Evolutionary conservation across 2,888 invertebrate species (phyloP), one percentile per base, ranked within the genome.

Genomic region (Acronicta psi): DNA sequence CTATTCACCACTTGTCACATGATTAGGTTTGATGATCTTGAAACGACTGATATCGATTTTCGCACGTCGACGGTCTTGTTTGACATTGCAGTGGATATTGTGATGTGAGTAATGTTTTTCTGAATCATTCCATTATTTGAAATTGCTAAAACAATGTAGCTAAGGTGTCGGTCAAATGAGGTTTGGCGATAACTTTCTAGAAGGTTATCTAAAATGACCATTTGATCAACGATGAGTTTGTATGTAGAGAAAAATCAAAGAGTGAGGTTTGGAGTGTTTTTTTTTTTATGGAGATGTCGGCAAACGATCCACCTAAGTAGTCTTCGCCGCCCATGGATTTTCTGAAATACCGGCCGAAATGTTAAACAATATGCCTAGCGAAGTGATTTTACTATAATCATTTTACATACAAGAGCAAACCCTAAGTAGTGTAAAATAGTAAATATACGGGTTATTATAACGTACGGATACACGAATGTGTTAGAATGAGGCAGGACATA

Each of bases 1-100:
- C 7, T 13, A 29, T 44, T 44, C 17, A 44, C n/a, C 17, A 18
- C 43, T 5, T 31, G 46, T 50, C 55, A 52, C 31, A 29, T 44
- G 58, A 66, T 56, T 47, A 70, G 51, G 31, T 44, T n/a, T 49
- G 53, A 59, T 46, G 56, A 47, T 65, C 43, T 66, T 66, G 46
- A 65, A 46, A 42, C 41, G 17, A 43, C 46, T 43, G 53, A 51
- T 65, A 66, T 20, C 37, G 59, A 71, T 50, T 49, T 38, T 41
- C 18, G 17, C 47, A 11, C 23, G 29, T 43, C 14, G 5, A 3
- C 37, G 7, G 23, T 17, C 16, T 10, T 13, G 16, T 43, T 14
- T 43, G 14, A 25, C 3, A 16, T 25, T 20, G 41, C 41, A 25
- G 14, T 25, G 16, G 25, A 25, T 25, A 40, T 6, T 25, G 25